Base-by-base conservation (phyloP, 2,797 vertebrate species). In the Sebastes minor region DNA sequence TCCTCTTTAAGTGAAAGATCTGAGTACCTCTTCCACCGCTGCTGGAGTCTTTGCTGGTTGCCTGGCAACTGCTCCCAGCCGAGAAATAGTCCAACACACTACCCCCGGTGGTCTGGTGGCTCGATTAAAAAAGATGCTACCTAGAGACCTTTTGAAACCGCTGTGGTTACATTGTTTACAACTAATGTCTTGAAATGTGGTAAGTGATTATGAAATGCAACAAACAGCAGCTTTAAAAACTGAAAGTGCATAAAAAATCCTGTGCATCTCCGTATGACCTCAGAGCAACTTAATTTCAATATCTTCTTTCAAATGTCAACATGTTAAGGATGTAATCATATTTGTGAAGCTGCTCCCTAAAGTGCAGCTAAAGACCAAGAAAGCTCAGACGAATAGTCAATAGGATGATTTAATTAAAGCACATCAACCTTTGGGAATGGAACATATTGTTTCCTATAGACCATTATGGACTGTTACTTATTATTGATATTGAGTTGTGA, bases 221-320 rank as follows among this genome's bases (percentile, higher is more conserved):
- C 32, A 20, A 46, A 1, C 11, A 77, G 52, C 16, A 23, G 11
- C 33, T 63, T 64, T 30, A 32, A 23, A 49, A 62, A 9, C 16
- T 14, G 11, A 23, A 73, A 55, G 52, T 9, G 2, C 5, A 62
- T 14, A 18, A 59, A 22, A 71, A n/a, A 22, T 46, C 55, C 27
- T 12, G 3, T 8, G 1, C 27, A 69, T 4, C 28, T 30, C 52
- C 6, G 25, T 10, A 4, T 57, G 8, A 23, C 42, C n/a, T 10
- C 0, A 30, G 16, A 32, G 28, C 22, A 27, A 82, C 56, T 74
- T n/a, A 1, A 76, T 78, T 64, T 62, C 2, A 38, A 7, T 1
- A 1, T 27, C 16, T 28, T 77, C 46, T 59, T 65, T 63, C 3
- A 89, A 88, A 91, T 83, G 83, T 83, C 88, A 83, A 5, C 52